Evolutionary conservation across 2,113 vertebrate species (phyloP).

Genomic region (Pseudopipra pipra): DNA sequence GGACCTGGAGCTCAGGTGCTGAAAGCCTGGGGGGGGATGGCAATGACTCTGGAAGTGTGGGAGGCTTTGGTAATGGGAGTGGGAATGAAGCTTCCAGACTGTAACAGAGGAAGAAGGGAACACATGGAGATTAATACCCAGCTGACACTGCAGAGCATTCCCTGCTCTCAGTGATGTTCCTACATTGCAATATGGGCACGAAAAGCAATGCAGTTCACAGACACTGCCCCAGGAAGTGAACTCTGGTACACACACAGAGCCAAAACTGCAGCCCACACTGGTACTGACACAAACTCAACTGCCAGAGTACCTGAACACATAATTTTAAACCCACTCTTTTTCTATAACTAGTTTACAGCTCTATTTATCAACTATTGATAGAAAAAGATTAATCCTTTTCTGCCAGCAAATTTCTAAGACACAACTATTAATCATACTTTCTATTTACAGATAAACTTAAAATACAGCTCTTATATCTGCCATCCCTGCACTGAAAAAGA

Average conservation of each 20-base stretch:
- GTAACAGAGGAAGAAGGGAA: not conserved
- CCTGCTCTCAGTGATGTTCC: not conserved
- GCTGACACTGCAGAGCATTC: not conserved
- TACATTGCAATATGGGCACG: not conserved
- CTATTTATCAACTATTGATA: not conserved
- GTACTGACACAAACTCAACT: not conserved
- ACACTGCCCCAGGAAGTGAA: not conserved
- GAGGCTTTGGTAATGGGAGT: conserved; percentile 59
- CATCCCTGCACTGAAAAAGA: not conserved
- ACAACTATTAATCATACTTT: not conserved
- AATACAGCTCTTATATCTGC: not conserved
- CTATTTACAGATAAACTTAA: not conserved
- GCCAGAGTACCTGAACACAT: not conserved
- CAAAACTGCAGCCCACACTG: not conserved
- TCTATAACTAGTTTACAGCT: not conserved
- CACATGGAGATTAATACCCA: not conserved
- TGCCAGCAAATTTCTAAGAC: not conserved
- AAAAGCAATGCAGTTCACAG: not conserved
- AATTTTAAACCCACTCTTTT: not conserved
- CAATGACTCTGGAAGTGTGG: conserved; percentile 30
- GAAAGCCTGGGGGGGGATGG: conserved; percentile 38
- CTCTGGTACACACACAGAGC: not conserved
- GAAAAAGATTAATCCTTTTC: not conserved
- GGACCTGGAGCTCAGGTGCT: conserved; percentile 44
- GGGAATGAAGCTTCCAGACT: conserved; percentile 61